These are phyloP conservation scores for Aporrectodea caliginosa DNA, from an alignment of 1,140 invertebrate species.

Conservation along the genomic window DNA sequence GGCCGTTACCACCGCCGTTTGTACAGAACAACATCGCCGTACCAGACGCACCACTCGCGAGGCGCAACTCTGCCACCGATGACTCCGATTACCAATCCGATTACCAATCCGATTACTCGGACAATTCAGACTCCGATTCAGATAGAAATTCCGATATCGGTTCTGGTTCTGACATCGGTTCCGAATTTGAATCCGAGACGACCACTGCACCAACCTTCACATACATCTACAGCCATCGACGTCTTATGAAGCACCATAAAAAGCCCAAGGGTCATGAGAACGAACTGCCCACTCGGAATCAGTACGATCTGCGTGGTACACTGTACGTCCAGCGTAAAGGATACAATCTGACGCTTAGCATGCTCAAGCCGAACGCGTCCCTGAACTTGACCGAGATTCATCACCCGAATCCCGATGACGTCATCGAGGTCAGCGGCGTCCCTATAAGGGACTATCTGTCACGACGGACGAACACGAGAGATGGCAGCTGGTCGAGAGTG, in stretches of 20 bases:
- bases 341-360: not conserved
- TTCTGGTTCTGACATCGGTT: not conserved
- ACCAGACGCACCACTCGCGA: too few relatives aligned
- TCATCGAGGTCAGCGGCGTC: not conserved
- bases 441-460: not conserved
- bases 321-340: not conserved
- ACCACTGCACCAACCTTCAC: too few relatives aligned
- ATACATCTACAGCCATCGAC: not conserved
- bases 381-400: not conserved
- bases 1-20: too few relatives aligned
- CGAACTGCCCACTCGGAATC: not conserved
- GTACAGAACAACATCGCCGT: too few relatives aligned
- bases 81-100: too few relatives aligned
- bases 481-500: not conserved
- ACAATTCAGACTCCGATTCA: too few relatives aligned
- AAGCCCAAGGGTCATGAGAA: not conserved
- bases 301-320: not conserved
- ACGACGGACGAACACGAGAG: not conserved
- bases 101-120: too few relatives aligned
- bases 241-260: not conserved
- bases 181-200: too few relatives aligned
- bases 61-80: too few relatives aligned
- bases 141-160: not conserved
- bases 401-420: not conserved
- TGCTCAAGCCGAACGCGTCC: not conserved